phyloP scores from a whole-genome alignment of 2,888 invertebrate species.

The Harpagoxenus sublaevis region DNA sequence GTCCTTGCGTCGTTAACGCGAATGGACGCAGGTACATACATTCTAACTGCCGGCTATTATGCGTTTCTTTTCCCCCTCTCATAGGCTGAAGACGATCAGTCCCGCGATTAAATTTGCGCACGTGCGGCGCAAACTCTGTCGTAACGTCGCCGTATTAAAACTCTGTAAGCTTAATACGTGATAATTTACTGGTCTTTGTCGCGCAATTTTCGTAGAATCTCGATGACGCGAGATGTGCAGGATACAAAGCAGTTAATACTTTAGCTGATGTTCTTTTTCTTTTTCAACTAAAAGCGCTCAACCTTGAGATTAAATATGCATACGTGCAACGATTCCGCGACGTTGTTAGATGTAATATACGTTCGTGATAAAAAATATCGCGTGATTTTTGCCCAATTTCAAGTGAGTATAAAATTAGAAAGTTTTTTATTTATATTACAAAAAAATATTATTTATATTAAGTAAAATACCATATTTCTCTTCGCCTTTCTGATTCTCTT shows the following conservation, averaged over 20 bases:
- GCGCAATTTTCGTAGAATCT: slow-evolving; percentile 2
- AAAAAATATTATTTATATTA: not conserved
- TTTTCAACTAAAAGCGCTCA: not conserved
- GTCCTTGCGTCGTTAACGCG: slow-evolving; percentile 47
- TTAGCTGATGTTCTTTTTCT: not conserved
- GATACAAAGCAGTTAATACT: not conserved
- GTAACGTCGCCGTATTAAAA: not conserved
- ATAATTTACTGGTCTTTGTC: not conserved
- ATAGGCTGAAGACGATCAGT: slow-evolving; percentile 21
- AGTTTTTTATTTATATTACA: not conserved
- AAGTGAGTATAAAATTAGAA: not conserved
- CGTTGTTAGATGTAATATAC: not conserved
- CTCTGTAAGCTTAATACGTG: slow-evolving; percentile 7
- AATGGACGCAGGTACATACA: slow-evolving; percentile 13
- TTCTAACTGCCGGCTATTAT: slow-evolving; percentile 45
- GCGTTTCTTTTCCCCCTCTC: slow-evolving; percentile 9
- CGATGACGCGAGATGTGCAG: not conserved
- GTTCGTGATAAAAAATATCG: not conserved
- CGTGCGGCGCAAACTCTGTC: slow-evolving; percentile 33
- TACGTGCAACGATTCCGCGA: not conserved
- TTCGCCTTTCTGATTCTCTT: no score
- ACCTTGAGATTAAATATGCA: not conserved
- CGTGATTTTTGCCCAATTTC: not conserved
- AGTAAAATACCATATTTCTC: not conserved
- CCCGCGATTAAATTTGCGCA: slow-evolving; percentile 43